Evolutionary conservation across 2,888 invertebrate genomes (phyloP), one percentile per base, ranked within the genome.

Genomic region (Campoplex capitator): DNA sequence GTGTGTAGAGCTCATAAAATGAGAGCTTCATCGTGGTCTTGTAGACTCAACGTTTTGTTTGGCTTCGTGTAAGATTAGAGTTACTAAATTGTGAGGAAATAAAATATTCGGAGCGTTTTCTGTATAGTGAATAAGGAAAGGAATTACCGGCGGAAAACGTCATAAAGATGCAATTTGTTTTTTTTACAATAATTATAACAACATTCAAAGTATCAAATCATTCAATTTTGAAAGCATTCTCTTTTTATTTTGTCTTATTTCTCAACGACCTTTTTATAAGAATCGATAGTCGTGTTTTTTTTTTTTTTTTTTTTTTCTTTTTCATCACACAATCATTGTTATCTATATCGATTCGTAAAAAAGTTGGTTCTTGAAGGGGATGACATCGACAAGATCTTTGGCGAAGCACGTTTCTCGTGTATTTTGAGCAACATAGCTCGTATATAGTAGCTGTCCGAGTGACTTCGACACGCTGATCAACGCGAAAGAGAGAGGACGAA

Each of bases 1-100:
- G 78, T 56, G 77, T 77, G 38, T 38, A 74, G 58, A 67, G 74
- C 76, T 85, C 85, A 78, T 88, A 87, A 84, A 86, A 74, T 73
- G 80, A 45, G 62, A 35, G 62, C 80, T 78, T 54, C 81, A 58
- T 78, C 58, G 67, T 81, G 56, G 51, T 54, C 45, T 75, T 68
- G 70, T 54, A 81, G 48, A 51, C 8, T 48, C 1, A 4, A 70
- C 38, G 68, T 56, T 75, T 62, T 70, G 42, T 28, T 42, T 62
- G 38, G 67, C 23, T 18, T n/a, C 23, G 13, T 58, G 70, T 35
- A 58, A 77, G 81, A 85, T 85, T 81, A 81, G 45, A 77, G 77
- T 80, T 28, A 62, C 54, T n/a, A 65, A 73, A 73, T 76, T 54
- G 81, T 77, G 56, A 56, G 56, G 56, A 73, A 81, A 71, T 85